phyloP scores from a whole-genome alignment of 1,140 invertebrate genomes.

The Papilio aristodemus region DNA sequence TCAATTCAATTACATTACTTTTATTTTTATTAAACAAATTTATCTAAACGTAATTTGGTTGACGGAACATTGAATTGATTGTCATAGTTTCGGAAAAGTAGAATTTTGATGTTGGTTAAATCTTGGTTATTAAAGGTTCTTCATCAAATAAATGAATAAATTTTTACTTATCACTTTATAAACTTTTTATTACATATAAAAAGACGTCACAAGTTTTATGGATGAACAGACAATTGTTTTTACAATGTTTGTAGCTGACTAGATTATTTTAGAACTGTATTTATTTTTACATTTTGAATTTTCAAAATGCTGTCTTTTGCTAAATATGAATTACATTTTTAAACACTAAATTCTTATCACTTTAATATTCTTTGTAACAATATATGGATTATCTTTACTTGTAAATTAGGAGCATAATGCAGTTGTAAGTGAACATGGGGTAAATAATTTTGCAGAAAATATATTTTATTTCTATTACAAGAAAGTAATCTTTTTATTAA shows the following conservation, averaged over 20 bases:
- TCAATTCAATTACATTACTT: conserved; percentile 38
- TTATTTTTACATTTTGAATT: neutral
- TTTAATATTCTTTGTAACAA: too few relatives aligned
- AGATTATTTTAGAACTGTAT: conserved; percentile 2
- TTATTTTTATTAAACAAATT: conserved; percentile 31
- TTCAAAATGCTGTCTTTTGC: too few relatives aligned
- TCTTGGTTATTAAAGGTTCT: neutral
- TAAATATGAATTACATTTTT: too few relatives aligned
- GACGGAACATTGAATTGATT: conserved; percentile 9
- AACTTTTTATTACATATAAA: conserved; percentile 7
- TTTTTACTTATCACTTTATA: neutral
- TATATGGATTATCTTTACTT: too few relatives aligned
- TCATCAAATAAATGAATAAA: neutral
- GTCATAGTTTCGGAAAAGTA: neutral
- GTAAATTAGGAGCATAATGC: too few relatives aligned
- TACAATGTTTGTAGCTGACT: neutral
- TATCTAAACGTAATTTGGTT: neutral
- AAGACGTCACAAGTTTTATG: neutral
- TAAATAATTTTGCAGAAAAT: too few relatives aligned
- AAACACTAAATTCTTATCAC: too few relatives aligned
- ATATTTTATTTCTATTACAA: too few relatives aligned
- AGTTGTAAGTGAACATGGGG: too few relatives aligned
- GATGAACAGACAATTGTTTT: neutral
- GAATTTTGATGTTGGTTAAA: neutral
- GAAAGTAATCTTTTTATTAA: too few relatives aligned